phyloP scores from a whole-genome alignment of 2,888 invertebrate genomes.

The Nomada fucata region DNA sequence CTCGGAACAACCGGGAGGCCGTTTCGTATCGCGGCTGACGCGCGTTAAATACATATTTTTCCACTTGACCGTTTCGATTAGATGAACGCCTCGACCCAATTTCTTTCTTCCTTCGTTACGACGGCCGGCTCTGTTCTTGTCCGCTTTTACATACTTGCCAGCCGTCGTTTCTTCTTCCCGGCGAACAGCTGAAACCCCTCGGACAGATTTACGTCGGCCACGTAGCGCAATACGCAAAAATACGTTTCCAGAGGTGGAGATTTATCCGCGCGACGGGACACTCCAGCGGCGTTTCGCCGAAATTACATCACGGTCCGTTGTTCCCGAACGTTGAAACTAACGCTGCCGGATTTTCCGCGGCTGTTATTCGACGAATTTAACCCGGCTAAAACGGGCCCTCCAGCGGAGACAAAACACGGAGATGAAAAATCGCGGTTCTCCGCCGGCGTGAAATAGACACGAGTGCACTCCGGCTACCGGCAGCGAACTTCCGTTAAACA shows the following conservation, averaged over 20 bases:
- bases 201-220: slow-evolving; percentile 1
- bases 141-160: slow-evolving; percentile 10
- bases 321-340: not conserved
- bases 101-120: not conserved
- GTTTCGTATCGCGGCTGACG: not conserved
- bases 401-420: not conserved
- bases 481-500: slow-evolving; percentile 11
- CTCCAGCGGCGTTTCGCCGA: too few relatives aligned
- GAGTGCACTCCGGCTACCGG: slow-evolving; percentile 17
- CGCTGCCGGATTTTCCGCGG: too few relatives aligned
- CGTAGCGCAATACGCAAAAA: not conserved
- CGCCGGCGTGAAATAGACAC: slow-evolving; percentile 12
- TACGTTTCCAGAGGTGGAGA: not conserved
- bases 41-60: not conserved
- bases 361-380: slow-evolving; percentile 2
- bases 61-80: too few relatives aligned
- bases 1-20: not conserved
- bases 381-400: not conserved
- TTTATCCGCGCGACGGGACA: not conserved
- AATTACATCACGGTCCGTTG: not conserved
- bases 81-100: not conserved
- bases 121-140: not conserved
- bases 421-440: not conserved
- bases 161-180: not conserved
- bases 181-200: not conserved